Evolutionary conservation across 2,888 invertebrate species (phyloP), one percentile per base, ranked within the genome.

Genomic region (Mylabris sibirica): DNA sequence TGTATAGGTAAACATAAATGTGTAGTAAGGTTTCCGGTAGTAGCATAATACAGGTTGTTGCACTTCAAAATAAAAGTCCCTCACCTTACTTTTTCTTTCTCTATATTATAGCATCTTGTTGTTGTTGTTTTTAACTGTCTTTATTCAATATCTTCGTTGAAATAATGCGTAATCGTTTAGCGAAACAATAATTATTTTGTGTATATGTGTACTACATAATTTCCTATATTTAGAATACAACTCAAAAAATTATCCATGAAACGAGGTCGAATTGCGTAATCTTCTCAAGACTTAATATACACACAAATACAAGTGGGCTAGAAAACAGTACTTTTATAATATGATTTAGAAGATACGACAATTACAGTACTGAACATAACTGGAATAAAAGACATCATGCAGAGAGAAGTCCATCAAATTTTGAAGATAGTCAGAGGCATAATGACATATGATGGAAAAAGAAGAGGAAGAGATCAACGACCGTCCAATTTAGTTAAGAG

Each of bases 251-350:
- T 30, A 49, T 6, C 17, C 4, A 49, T 0, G 49, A 72, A 77
- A 74, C 74, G 76, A 76, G 77, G 77, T 77, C 77, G 72, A 71
- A 20, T 77, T 77, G 76, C 75, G 75, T 74, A 77, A 77, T 74
- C 72, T 72, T 71, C 71, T 68, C 49, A 49, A 49, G 72, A 75
- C 72, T 75, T 71, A 73, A 76, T 75, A 76, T 76, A 75, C 73
- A 68, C 70, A n/a, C 41, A n/a, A n/a, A n/a, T n/a, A 41, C 70
- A 75, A 74, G 73, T 74, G 72, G 74, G 75, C 74, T 76, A 76
- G 74, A 74, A 70, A 76, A 76, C 73, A 66, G 72, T 73, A 73
- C 73, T 75, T 74, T 67, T 49, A 20, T n/a, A n/a, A n/a, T n/a
- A n/a, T 49, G 17, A 49, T 20, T 49, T 20, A 49, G 4, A 49